phyloP scores from a whole-genome alignment of 2,113 vertebrate genomes.

The Emydocephalus ijimae region DNA sequence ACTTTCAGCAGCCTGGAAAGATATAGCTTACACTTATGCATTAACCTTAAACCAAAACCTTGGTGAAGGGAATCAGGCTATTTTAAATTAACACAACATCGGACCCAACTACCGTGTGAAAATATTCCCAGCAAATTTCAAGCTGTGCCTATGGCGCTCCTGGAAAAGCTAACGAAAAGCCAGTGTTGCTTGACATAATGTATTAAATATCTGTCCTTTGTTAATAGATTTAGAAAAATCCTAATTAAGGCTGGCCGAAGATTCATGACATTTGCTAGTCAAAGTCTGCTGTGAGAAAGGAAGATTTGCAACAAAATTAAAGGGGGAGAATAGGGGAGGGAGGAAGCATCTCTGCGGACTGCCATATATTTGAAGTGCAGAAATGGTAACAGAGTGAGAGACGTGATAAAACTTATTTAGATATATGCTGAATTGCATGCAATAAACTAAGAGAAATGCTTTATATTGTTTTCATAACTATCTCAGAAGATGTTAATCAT shows the following conservation, averaged over 20 bases:
- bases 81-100: slow-evolving; percentile 57
- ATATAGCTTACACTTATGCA: slow-evolving; percentile 64
- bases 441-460: slow-evolving; percentile 60
- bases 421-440: slow-evolving; percentile 57
- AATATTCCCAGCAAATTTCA: slow-evolving; percentile 52
- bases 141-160: slow-evolving; percentile 55
- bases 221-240: slow-evolving; percentile 63
- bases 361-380: slow-evolving; percentile 60
- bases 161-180: slow-evolving; percentile 47
- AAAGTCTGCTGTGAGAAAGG: slow-evolving; percentile 49
- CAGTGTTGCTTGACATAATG: slow-evolving; percentile 53
- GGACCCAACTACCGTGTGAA: slow-evolving; percentile 43
- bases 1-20: slow-evolving; percentile 56
- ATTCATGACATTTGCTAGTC: slow-evolving; percentile 57
- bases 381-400: slow-evolving; percentile 62
- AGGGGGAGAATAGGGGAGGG: slow-evolving; percentile 23
- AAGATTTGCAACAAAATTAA: slow-evolving; percentile 60
- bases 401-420: slow-evolving; percentile 64
- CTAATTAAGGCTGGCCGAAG: slow-evolving; percentile 51
- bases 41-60: slow-evolving; percentile 66
- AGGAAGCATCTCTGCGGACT: slow-evolving; percentile 37
- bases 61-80: slow-evolving; percentile 59
- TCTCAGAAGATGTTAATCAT: slow-evolving; percentile 47
- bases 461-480: slow-evolving; percentile 52
- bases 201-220: slow-evolving; percentile 62